phyloP scores from a whole-genome alignment of 2,113 vertebrate genomes.

The Sorex fumeus region DNA sequence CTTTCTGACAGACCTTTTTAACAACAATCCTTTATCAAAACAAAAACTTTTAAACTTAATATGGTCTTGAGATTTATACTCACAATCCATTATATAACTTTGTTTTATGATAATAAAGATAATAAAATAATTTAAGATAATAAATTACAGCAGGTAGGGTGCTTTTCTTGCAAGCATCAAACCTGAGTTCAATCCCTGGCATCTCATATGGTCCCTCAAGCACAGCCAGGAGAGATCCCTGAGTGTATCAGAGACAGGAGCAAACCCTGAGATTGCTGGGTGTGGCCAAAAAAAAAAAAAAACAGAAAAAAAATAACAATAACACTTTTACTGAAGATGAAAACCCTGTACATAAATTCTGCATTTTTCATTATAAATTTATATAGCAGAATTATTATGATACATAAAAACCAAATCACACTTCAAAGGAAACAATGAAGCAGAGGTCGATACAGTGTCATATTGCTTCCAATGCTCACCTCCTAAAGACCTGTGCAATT shows the following conservation, averaged over 20 bases:
- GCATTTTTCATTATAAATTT: slow-evolving; percentile 28
- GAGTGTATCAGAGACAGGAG: too few species aligned
- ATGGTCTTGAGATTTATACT: slow-evolving; percentile 40
- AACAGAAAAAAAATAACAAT: background rate
- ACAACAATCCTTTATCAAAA: slow-evolving; percentile 67
- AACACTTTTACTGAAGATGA: slow-evolving; percentile 37
- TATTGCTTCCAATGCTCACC: slow-evolving; percentile 48
- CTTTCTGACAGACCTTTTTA: slow-evolving; percentile 56
- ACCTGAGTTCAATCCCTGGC: too few species aligned
- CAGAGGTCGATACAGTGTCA: background rate
- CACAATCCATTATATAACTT: slow-evolving; percentile 14
- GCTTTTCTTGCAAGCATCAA: too few species aligned
- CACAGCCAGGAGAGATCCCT: too few species aligned
- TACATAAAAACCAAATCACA: slow-evolving; percentile 36
- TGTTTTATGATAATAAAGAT: background rate
- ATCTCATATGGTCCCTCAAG: too few species aligned
- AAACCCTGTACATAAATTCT: slow-evolving; percentile 51
- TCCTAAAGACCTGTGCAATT: slow-evolving; percentile 47
- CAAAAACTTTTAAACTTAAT: slow-evolving; percentile 48
- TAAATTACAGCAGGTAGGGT: too few species aligned
- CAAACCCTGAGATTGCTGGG: too few species aligned
- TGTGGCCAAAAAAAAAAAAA: background rate
- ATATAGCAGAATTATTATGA: slow-evolving; percentile 16
- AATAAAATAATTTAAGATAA: too few species aligned
- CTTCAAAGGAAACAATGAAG: slow-evolving; percentile 48